These are phyloP conservation scores for Conus canariensis DNA, from an alignment of 2,888 invertebrate genomes.

Conservation along the genomic window DNA sequence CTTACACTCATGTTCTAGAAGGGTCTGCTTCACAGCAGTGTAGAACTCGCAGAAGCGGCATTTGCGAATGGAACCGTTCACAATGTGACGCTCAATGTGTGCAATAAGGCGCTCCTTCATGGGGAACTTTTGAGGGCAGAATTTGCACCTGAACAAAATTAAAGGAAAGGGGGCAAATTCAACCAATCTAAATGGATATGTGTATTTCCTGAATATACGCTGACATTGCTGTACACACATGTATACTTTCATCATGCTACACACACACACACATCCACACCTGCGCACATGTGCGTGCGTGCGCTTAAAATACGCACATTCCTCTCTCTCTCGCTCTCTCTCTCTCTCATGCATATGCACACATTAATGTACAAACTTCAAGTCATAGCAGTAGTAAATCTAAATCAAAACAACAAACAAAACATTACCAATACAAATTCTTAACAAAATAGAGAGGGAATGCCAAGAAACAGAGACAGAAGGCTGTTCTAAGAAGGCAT, in stretches of 20 bases:
- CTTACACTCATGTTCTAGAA: constrained; percentile 60
- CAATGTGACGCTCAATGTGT: constrained; percentile 42
- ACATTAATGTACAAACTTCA: too few species aligned
- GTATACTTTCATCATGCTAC: not conserved
- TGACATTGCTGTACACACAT: not conserved
- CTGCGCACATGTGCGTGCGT: too few species aligned
- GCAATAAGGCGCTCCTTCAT: constrained; percentile 12
- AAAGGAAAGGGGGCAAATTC: not conserved
- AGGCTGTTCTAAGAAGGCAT: not conserved
- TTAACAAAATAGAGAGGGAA: not conserved
- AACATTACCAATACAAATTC: not conserved
- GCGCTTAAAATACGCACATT: too few species aligned
- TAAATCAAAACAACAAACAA: too few species aligned
- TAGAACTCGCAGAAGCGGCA: constrained; percentile 62
- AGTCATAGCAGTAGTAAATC: too few species aligned
- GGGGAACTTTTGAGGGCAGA: constrained; percentile 37
- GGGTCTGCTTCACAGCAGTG: constrained; percentile 48
- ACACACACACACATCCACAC: too few species aligned
- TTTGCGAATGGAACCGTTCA: constrained; percentile 42
- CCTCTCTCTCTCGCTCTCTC: too few species aligned
- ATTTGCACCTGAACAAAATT: constrained; percentile 27
- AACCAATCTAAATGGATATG: too few species aligned
- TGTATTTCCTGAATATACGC: too few species aligned
- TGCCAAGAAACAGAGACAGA: not conserved
- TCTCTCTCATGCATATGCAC: too few species aligned